phyloP scores from a whole-genome alignment of 2,797 vertebrate genomes.

The Euphonia xanthogaster region DNA sequence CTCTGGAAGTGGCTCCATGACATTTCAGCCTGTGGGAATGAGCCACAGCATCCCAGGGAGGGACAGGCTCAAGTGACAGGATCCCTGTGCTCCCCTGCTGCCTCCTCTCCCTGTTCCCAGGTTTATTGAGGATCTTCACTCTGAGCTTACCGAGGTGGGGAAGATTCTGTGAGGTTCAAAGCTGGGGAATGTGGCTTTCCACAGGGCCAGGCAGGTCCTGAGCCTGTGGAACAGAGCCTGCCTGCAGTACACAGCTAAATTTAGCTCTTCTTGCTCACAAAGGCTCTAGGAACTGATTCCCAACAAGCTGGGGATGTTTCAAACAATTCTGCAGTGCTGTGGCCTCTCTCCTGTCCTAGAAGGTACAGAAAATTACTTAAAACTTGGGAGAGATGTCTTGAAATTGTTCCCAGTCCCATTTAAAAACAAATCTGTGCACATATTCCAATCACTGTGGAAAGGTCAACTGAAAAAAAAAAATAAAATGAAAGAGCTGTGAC shows the following conservation, averaged over 20 bases:
- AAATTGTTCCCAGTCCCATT: not conserved
- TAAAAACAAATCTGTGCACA: not conserved
- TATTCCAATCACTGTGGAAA: not conserved
- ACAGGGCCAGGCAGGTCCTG: not conserved
- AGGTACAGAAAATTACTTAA: not conserved
- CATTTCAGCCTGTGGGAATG: not conserved
- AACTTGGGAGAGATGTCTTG: not conserved
- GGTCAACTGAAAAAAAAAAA: not conserved
- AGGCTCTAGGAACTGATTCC: conserved; percentile 29
- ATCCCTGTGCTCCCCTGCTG: not conserved
- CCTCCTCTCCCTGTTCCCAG: not conserved
- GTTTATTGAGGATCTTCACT: not conserved
- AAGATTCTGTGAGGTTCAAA: not conserved
- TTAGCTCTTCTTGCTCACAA: conserved; percentile 51
- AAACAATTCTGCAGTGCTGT: not conserved
- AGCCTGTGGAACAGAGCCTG: conserved; percentile 15
- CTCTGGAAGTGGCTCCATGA: not conserved
- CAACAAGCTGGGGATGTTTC: conserved; percentile 41
- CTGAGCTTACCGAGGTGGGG: not conserved
- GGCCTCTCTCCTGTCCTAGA: not conserved
- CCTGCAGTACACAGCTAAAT: conserved; percentile 53
- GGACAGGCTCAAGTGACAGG: not conserved
- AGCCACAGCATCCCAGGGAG: not conserved
- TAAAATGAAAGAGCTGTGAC: not conserved
- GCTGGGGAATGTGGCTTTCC: not conserved